Evolutionary conservation across 2,888 invertebrate genomes (phyloP), one percentile per base, ranked within the genome.

Genomic region (Zelleria hepariella): DNA sequence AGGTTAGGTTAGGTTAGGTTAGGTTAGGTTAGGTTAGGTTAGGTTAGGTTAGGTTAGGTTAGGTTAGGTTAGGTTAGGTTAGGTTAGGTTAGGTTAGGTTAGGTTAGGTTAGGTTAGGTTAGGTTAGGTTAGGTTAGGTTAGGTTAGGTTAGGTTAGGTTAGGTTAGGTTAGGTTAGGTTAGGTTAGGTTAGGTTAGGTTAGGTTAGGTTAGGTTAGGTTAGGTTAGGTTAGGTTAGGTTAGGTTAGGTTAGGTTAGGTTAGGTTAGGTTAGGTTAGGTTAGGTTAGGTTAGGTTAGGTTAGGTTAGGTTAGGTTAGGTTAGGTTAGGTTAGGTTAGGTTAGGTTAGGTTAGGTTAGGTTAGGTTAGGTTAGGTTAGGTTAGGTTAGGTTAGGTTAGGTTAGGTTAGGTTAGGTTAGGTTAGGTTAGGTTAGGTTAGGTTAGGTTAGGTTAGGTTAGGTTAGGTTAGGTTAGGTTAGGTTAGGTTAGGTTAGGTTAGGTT

Each of bases 281-380:
- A 58, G 58, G 58, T 58, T 58, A 58, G 58, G 58, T 58, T 58
- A 58, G 58, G 58, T 58, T 58, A 58, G 58, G 58, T 58, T 58
- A 58, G 58, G 58, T 58, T 58, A 58, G 58, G 58, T 58, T 58
- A 58, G 58, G 58, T 56, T 60, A 52, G 48, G 58, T 58, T 58
- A 58, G 58, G 59, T 59, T 59, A 59, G 59, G 59, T 59, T 59
- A 59, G 59, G 59, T 59, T 59, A 59, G 59, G 59, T 59, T 59
- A 59, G 59, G 59, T 59, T 59, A 59, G 59, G 59, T 59, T 59
- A 59, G 59, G 59, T 59, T 59, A 59, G 59, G 59, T 59, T 59
- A 59, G 59, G 59, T 59, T 59, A 59, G 59, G 59, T 59, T 59
- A 59, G 59, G 59, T 59, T 59, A 59, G 59, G 59, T 59, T 59